Percentiles rank a stretch among this genome's conserved stretches.
These are phyloP conservation scores for Trichopoda pennipes DNA, from an alignment of 2,888 invertebrate species.

Conservation along the genomic window DNA sequence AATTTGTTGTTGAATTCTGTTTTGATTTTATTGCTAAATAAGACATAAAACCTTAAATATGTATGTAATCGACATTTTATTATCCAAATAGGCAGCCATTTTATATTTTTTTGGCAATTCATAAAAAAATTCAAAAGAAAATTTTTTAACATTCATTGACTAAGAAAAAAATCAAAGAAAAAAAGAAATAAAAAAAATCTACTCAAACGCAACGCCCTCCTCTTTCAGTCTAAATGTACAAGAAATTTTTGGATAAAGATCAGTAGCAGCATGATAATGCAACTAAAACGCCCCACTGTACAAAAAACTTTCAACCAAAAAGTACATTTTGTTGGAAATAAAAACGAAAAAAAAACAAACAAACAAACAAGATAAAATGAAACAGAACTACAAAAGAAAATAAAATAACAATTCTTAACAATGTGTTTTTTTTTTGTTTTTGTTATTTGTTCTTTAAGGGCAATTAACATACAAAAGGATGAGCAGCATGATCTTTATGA, in stretches of 20 bases:
- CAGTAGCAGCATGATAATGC: constrained; percentile 63
- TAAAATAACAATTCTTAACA: constrained; percentile 29
- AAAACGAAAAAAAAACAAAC: neutral
- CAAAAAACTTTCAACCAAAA: neutral
- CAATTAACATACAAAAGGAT: constrained; percentile 79
- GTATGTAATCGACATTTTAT: neutral
- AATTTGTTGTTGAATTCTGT: neutral
- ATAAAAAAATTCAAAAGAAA: neutral
- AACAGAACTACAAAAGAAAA: constrained; percentile 54
- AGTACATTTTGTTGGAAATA: neutral
- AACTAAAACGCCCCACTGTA: constrained; percentile 57
- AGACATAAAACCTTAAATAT: neutral
- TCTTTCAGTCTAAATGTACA: constrained; percentile 30
- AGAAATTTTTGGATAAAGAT: constrained; percentile 47
- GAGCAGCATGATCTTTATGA: constrained; percentile 55
- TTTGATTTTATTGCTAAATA: neutral
- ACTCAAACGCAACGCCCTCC: constrained; percentile 61
- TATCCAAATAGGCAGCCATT: constrained; percentile 30
- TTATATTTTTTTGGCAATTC: neutral
- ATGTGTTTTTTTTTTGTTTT: neutral
- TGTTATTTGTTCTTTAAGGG: constrained; percentile 63
- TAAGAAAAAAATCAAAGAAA: neutral
- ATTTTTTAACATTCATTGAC: neutral
- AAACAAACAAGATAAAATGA: constrained; percentile 52
- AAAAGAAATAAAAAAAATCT: neutral